A percentile compares a stretch with the other conserved stretches of the same genome.
phyloP scores from a whole-genome alignment of 2,113 vertebrate species.

The Lepisosteus osseus region DNA sequence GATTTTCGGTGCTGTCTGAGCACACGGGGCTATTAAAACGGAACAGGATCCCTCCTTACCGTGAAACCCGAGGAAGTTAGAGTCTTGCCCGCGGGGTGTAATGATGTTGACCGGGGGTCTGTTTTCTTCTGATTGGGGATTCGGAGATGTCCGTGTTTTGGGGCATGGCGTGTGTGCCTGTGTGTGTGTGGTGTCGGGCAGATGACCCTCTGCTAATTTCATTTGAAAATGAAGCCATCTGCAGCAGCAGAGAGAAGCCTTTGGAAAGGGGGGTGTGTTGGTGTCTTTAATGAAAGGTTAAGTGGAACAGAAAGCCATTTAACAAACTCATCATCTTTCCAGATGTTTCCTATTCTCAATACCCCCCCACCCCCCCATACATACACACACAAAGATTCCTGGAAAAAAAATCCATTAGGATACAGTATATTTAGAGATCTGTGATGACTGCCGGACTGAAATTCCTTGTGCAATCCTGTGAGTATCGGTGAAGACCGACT shows the following conservation, averaged over 20 bases:
- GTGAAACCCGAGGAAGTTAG: conserved; percentile 48
- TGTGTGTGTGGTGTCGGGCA: conserved; percentile 6
- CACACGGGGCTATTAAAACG: conserved; percentile 40
- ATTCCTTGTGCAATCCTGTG: too few species aligned
- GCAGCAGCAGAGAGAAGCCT: conserved; percentile 19
- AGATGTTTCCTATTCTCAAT: neutral
- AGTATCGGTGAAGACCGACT: too few species aligned
- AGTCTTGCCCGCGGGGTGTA: conserved; percentile 31
- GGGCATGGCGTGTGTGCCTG: neutral
- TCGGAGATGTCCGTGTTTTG: conserved; percentile 6
- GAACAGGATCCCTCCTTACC: conserved; percentile 48
- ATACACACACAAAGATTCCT: neutral
- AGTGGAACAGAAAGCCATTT: too few species aligned
- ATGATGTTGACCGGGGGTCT: conserved; percentile 30
- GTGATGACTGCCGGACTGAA: too few species aligned
- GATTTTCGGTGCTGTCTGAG: conserved; percentile 42
- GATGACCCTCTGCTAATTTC: conserved; percentile 33
- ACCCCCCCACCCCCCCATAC: too few species aligned
- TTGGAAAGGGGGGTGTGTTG: neutral
- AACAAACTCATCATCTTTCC: too few species aligned
- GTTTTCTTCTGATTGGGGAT: conserved; percentile 25
- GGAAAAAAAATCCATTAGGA: neutral
- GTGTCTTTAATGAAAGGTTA: too few species aligned
- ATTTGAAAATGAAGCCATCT: conserved; percentile 34
- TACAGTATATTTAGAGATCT: neutral